A percentile compares a stretch with the other conserved stretches of the same genome.
phyloP scores from a whole-genome alignment of 2,113 vertebrate species.

The Typhlomys cinereus region DNA sequence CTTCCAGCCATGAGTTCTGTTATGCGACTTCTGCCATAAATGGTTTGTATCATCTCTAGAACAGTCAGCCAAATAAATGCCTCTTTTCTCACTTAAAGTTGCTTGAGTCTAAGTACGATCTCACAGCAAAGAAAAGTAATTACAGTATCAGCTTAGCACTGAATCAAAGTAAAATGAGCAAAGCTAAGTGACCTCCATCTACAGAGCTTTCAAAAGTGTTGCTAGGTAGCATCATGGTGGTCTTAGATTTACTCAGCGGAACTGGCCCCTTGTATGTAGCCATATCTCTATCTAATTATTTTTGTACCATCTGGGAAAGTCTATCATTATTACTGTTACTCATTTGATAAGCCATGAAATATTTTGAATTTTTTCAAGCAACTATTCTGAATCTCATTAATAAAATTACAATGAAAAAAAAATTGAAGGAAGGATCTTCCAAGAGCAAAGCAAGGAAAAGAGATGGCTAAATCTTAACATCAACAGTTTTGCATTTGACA shows the following conservation, averaged over 20 bases:
- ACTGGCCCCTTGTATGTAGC: not conserved
- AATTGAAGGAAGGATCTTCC: not conserved
- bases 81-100: no score
- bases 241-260: not conserved
- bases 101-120: no score
- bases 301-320: not conserved
- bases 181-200: no score
- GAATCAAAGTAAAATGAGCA: no score
- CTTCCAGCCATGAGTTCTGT: no score
- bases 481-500: not conserved
- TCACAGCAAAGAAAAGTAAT: no score
- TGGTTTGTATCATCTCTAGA: no score
- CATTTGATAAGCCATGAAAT: not conserved
- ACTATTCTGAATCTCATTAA: not conserved
- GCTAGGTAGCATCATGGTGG: no score
- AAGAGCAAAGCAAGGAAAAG: constrained; percentile 12
- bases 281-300: not conserved
- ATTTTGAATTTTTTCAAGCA: not conserved
- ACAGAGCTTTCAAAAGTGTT: no score
- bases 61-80: no score
- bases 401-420: not conserved
- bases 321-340: not conserved
- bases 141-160: no score
- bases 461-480: constrained; percentile 10
- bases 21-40: no score